Base-by-base conservation (phyloP, 2,797 vertebrate genomes). In the Ctenopoma multispine region DNA sequence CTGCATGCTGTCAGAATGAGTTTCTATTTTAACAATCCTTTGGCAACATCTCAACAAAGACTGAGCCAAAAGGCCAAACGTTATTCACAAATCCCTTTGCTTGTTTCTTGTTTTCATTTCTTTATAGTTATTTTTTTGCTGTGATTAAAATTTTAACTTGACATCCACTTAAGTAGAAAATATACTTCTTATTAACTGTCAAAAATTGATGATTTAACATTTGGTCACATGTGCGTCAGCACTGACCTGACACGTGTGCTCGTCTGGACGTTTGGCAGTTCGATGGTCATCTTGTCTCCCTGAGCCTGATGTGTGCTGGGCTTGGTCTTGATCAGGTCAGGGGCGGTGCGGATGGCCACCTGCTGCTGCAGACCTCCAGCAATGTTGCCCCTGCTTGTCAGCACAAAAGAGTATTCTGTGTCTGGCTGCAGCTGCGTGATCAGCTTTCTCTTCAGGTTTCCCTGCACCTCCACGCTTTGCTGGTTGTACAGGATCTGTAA, bases 331-430 rank as follows among this genome's bases (percentile, higher is more conserved):
- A 99, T 93, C 84, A 99, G 94, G 51, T 99, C 96, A 0, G 98
- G 98, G 44, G 98, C 97, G 0, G 98, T 99, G 76, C 97, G 97
- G 90, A 99, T 98, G 56, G 97, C 98, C 88, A 99, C 97, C 3
- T 98, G 96, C 87, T 99, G 98, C 92, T 99, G 98, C 21, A 99
- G 94, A 40, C 98, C 98, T 0, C 98, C 98, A 0, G 98, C 98
- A 0, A 96, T 99, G 93, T 95, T 97, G 40, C 97, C 98, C 0
- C 96, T 94, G 87, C 96, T 98, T 89, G 96, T 99, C 55, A 99
- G 94, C 69, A 98, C 97, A 24, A 99, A 99, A 0, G 97, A 99
- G 90, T 99, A 99, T 67, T 99, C 96, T 0, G 97, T 99, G 92
- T 98, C 96, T 0, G 98, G 97, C 92, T 97, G 95, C 67, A 99